Evolutionary conservation across 2,113 vertebrate species (phyloP).

Genomic region (Anthoscopus minutus): DNA sequence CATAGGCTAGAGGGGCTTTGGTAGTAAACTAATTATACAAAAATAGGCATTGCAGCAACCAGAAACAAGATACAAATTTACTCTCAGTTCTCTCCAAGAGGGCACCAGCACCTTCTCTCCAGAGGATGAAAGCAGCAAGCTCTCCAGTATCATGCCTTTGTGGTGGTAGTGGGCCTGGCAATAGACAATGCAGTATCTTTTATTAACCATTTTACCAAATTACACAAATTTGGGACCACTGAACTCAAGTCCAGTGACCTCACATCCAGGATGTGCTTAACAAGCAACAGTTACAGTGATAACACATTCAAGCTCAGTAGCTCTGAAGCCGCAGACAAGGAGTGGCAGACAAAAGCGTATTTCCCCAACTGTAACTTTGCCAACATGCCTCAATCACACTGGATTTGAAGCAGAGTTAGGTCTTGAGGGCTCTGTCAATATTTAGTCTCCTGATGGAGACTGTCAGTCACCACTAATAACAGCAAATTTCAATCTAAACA

Average conservation of each 20-base stretch:
- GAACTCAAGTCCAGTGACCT: not conserved
- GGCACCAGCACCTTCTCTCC: not conserved
- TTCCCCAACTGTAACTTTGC: not conserved
- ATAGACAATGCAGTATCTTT: not conserved
- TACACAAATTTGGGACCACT: not conserved
- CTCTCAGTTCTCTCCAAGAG: not conserved
- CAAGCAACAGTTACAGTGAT: not conserved
- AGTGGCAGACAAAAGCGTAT: not conserved
- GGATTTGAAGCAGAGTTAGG: not conserved
- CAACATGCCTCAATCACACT: not conserved
- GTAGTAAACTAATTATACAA: not conserved
- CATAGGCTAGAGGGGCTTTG: not conserved
- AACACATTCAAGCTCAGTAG: not conserved
- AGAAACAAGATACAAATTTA: not conserved
- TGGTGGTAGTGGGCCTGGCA: not conserved
- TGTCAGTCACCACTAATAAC: not conserved
- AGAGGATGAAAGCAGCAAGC: not conserved
- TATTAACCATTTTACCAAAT: not conserved
- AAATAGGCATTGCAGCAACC: not conserved
- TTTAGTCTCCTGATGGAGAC: not conserved
- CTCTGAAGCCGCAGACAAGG: not conserved
- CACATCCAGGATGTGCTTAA: not conserved
- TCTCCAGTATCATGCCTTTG: not conserved
- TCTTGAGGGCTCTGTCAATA: slow-evolving; percentile 1
- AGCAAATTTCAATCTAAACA: not conserved